Base-by-base conservation (phyloP, 2,113 vertebrate species). In the Malurus elegans region DNA sequence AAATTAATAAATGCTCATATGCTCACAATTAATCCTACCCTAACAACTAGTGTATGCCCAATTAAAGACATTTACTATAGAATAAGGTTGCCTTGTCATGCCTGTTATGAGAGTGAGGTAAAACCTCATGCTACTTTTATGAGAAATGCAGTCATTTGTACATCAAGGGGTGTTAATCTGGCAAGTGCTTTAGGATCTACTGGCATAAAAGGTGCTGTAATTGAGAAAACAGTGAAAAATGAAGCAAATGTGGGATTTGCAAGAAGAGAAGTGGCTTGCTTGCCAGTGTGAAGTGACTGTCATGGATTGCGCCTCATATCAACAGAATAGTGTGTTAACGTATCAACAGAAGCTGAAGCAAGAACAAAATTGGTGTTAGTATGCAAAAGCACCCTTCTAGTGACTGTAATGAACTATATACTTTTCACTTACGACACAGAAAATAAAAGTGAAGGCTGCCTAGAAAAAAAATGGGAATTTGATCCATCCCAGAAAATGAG, bases 1-100 rank as follows among this genome's bases (percentile, higher is more conserved):
- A 96, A 94, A 93, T 74, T 89, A 92, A 94, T 70, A 93, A 76
- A 69, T 53, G 40, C 19, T 85, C 73, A 75, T 72, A 87, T 95
- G 61, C 23, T 95, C 61, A 92, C 47, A 93, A 85, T 89, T 93
- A 96, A 84, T 93, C 76, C 83, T 93, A 80, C 36, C 57, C 76
- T 92, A 84, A 93, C 69, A 79, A 71, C 40, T 36, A 84, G 32
- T 53, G 48, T 81, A 79, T 93, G 53, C 65, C 65, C 73, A 92
- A 72, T 75, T 92, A 79, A 93, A 93, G 36, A 61, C 61, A 87
- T 81, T 71, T 94, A 36, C 44, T 89, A 56, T 95, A 91, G 76
- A 91, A 72, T 38, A 79, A 91, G 93, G 84, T 84, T 93, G 31
- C n/a, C 32, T 91, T 87, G 61, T 92, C 80, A 87, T 93, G 48